phyloP scores from a whole-genome alignment of 2,888 invertebrate genomes.

The Dorcus hopei region DNA sequence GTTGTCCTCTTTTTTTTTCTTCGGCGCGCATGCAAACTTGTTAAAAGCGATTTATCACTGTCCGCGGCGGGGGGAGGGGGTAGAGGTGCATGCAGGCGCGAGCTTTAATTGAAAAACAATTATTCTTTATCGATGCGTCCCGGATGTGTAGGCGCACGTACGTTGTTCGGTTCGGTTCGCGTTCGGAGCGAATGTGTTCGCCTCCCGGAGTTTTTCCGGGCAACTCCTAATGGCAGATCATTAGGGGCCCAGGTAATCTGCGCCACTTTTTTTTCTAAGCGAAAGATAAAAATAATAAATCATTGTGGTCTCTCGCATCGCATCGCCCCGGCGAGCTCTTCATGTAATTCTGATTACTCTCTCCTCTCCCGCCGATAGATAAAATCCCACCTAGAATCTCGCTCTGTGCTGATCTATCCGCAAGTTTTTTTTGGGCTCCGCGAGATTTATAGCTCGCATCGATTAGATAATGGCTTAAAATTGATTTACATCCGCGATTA shows the following conservation, averaged over 20 bases:
- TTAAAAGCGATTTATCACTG: slow-evolving; percentile 3
- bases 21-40: background rate
- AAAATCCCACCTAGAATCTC: slow-evolving; percentile 18
- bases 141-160: slow-evolving; percentile 6
- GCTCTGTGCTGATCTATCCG: no score
- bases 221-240: slow-evolving; percentile 49
- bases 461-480: no score
- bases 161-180: slow-evolving; percentile 3
- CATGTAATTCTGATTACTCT: slow-evolving; percentile 36
- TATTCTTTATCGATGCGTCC: slow-evolving; percentile 15
- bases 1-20: background rate
- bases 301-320: slow-evolving; percentile 43
- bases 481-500: no score
- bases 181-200: slow-evolving; percentile 8
- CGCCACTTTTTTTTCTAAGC: slow-evolving; percentile 42
- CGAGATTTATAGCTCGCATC: no score
- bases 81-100: background rate
- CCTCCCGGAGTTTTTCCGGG: slow-evolving; percentile 35
- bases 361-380: slow-evolving; percentile 32
- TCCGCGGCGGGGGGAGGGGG: background rate
- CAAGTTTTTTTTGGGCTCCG: no score
- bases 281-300: slow-evolving; percentile 49
- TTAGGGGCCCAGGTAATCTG: slow-evolving; percentile 50
- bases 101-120: slow-evolving; percentile 20
- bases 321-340: slow-evolving; percentile 30